Conservation (phyloP, 2,113 vertebrate genomes). For the Xenopus tropicalis region UCB_Xtro_10.0 CM004446.2:100337501-100338000, state of each 20-base stretch:
- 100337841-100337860: neutral
- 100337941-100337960: constrained; percentile 2
- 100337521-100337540: too few relatives aligned
- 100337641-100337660: neutral
- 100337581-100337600: too few relatives aligned
- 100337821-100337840: neutral
- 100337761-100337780: neutral
- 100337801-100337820: constrained; percentile 1
- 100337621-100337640: neutral
- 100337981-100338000: too few relatives aligned
- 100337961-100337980: neutral
- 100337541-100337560: too few relatives aligned
- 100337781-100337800: too few relatives aligned
- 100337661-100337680: neutral
- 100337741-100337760: neutral
- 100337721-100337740: neutral
- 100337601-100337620: neutral
- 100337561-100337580: too few relatives aligned
- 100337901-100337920: neutral
- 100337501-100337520: too few relatives aligned
- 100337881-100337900: too few relatives aligned
- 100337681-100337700: neutral
- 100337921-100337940: neutral
- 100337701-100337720: constrained; percentile 7
- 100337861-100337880: too few relatives aligned